These are phyloP conservation scores for Brenthis daphne DNA, from an alignment of 2,888 invertebrate species.

Conservation along the genomic window DNA sequence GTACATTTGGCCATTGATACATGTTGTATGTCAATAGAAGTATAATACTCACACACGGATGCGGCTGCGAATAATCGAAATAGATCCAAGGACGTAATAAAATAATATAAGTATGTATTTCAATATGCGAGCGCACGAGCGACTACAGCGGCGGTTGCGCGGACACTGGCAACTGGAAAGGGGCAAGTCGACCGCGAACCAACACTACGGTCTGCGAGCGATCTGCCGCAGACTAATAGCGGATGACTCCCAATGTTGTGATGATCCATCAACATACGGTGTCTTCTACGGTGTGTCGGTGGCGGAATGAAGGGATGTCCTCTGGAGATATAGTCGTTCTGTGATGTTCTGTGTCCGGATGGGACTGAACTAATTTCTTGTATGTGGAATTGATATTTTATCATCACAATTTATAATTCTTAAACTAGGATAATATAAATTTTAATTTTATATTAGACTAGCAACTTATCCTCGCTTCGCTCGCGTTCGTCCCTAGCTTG, in stretches of 20 bases:
- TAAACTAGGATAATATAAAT: no score
- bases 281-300: not conserved
- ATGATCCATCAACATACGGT: not conserved
- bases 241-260: constrained; percentile 2
- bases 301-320: no score
- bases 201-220: not conserved
- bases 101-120: constrained; percentile 40
- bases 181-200: no score
- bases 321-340: no score
- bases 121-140: constrained; percentile 32
- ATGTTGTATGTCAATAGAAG: constrained; percentile 25
- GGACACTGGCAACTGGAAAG: constrained; percentile 21
- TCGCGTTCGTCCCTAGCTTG: no score
- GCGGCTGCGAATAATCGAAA: constrained; percentile 52
- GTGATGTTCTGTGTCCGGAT: no score
- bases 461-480: no score
- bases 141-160: constrained; percentile 35
- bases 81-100: constrained; percentile 61
- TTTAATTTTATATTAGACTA: no score
- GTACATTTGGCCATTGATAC: not conserved
- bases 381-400: no score
- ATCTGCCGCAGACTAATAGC: constrained; percentile 14
- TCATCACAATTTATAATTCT: no score
- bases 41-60: constrained; percentile 59
- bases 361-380: no score